A percentile compares a stretch with the other conserved stretches of the same genome.
Evolutionary conservation across 2,113 vertebrate genomes (phyloP).

Genomic region (Illadopsis cleaveri): DNA sequence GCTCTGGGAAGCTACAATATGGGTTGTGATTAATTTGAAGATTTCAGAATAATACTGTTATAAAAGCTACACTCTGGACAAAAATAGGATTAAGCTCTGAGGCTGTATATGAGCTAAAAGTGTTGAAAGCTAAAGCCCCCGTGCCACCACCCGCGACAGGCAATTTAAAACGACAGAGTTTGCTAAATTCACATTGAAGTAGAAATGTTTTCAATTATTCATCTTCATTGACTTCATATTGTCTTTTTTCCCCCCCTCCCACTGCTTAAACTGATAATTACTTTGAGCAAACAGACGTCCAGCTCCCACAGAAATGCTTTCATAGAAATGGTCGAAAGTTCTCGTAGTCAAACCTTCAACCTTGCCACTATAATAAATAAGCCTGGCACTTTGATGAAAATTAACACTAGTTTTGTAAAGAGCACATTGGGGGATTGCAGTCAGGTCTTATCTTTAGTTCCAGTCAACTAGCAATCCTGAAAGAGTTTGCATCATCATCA

Average conservation of each 20-base stretch:
- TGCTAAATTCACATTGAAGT: conserved; percentile 1
- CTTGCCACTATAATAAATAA: conserved; percentile 72
- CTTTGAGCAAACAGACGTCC: conserved; percentile 41
- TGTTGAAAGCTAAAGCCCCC: conserved; percentile 63
- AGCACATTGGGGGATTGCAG: conserved; percentile 84
- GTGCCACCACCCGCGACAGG: background rate
- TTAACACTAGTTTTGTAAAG: conserved; percentile 85
- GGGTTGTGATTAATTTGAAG: conserved; percentile 69
- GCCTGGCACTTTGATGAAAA: conserved; percentile 81
- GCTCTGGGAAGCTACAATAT: conserved; percentile 52
- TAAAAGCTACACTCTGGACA: conserved; percentile 72
- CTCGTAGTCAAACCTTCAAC: conserved; percentile 68
- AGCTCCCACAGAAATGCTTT: conserved; percentile 63
- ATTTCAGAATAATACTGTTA: conserved; percentile 63
- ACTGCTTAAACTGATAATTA: conserved; percentile 63
- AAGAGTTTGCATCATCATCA: conserved; percentile 98
- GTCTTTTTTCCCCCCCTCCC: background rate
- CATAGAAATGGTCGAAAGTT: conserved; percentile 70
- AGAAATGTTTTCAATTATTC: conserved; percentile 37
- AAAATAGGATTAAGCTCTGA: conserved; percentile 75
- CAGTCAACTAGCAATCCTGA: conserved; percentile 95
- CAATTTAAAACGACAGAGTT: conserved; percentile 3
- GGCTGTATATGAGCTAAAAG: conserved; percentile 68
- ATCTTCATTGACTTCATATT: conserved; percentile 36
- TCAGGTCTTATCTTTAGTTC: conserved; percentile 90